These are phyloP conservation scores for Acrocephalus scirpaceus DNA, from an alignment of 2,797 vertebrate species.

Conservation along the genomic window DNA sequence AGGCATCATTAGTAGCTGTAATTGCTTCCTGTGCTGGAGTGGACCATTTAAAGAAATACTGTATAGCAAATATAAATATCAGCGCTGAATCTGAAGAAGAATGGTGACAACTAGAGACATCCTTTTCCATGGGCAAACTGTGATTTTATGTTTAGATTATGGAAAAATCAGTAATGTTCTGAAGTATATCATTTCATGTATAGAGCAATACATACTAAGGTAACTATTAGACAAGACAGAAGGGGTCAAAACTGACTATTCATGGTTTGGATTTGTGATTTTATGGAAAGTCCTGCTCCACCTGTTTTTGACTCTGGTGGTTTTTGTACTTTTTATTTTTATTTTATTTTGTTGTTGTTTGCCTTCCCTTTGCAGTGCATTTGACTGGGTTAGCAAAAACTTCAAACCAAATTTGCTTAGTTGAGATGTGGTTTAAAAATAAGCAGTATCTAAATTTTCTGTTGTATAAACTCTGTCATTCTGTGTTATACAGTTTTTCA, in stretches of 20 bases:
- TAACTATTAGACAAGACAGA: not conserved
- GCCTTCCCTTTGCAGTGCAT: not conserved
- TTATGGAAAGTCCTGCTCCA: not conserved
- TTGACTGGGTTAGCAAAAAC: not conserved
- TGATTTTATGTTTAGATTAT: not conserved
- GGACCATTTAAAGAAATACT: not conserved
- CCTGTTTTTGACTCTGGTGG: rapidly evolving
- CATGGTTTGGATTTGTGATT: not conserved
- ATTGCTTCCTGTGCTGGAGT: slow-evolving; percentile 4
- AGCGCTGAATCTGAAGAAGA: not conserved
- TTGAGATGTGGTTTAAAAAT: not conserved
- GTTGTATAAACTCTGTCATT: not conserved
- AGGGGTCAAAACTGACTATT: not conserved
- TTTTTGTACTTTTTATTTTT: not conserved
- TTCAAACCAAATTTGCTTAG: not conserved
- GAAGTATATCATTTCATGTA: not conserved
- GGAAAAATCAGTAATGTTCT: not conserved
- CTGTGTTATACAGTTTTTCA: not conserved
- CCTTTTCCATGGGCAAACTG: not conserved
- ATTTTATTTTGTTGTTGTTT: not conserved
- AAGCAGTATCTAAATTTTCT: not conserved
- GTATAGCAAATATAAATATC: not conserved
- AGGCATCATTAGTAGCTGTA: slow-evolving; percentile 8
- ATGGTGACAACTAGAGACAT: not conserved
- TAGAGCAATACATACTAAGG: not conserved